These are phyloP conservation scores for Labeo rohita DNA, from an alignment of 2,113 vertebrate genomes.

Conservation along the genomic window DNA sequence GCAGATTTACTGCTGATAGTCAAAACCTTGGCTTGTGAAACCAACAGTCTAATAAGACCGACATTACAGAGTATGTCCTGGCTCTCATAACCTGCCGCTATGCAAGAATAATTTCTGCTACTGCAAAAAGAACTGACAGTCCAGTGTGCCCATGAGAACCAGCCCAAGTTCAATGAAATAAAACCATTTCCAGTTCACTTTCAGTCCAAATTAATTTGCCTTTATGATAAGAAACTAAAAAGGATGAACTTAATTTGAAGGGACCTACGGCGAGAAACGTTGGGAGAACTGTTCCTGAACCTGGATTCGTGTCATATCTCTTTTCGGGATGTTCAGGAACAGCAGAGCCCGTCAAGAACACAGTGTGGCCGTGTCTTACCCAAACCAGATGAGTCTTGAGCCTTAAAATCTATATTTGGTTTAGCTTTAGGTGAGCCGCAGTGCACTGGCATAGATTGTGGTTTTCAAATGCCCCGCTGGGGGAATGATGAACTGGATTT, in stretches of 20 bases:
- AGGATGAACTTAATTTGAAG: neutral
- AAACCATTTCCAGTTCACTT: neutral
- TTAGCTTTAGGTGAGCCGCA: conserved; percentile 64
- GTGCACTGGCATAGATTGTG: conserved; percentile 52
- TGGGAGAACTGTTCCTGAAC: conserved; percentile 14
- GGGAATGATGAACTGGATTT: conserved; percentile 57
- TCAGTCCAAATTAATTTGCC: neutral
- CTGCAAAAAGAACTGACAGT: neutral
- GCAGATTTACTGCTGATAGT: neutral
- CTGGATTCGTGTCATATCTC: conserved; percentile 1
- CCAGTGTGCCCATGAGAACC: neutral
- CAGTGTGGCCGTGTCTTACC: conserved; percentile 69
- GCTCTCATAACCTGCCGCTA: neutral
- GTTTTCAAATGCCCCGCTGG: conserved; percentile 47
- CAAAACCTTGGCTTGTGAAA: neutral
- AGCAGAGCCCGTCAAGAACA: conserved; percentile 17
- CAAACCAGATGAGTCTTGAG: conserved; percentile 73
- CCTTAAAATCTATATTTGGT: conserved; percentile 67
- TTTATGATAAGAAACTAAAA: neutral
- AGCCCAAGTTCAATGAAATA: neutral
- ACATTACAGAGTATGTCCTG: neutral
- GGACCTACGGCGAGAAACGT: neutral
- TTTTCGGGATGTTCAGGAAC: neutral
- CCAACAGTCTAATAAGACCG: neutral
- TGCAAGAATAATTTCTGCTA: conserved; percentile 5